These are phyloP conservation scores for Panorpa germanica DNA, from an alignment of 2,888 invertebrate species.

Conservation along the genomic window DNA sequence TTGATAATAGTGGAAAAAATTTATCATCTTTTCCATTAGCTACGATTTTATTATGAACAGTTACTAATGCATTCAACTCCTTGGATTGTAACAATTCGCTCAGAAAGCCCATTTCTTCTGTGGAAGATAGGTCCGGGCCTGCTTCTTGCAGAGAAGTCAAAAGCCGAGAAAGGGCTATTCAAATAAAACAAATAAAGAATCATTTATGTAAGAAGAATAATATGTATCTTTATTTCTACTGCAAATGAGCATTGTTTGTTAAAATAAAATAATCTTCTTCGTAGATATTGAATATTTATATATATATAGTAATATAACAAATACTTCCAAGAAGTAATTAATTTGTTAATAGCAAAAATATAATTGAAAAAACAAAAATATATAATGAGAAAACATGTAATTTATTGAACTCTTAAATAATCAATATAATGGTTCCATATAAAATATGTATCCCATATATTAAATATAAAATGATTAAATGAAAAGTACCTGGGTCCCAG, in stretches of 20 bases:
- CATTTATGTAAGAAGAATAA: too few relatives aligned
- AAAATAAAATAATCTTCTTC: too few relatives aligned
- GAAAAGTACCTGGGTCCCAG: slow-evolving; percentile 24
- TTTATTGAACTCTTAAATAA: too few relatives aligned
- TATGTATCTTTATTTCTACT: too few relatives aligned
- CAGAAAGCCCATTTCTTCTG: slow-evolving; percentile 73
- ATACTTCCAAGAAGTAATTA: slow-evolving; percentile 1
- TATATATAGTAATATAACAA: too few relatives aligned
- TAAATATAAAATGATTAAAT: neutral
- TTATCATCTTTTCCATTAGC: slow-evolving; percentile 70
- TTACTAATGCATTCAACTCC: slow-evolving; percentile 75
- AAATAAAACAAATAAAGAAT: slow-evolving; percentile 10
- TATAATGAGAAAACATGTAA: neutral
- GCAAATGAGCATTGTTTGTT: too few relatives aligned
- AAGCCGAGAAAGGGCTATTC: slow-evolving; percentile 59
- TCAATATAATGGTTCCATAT: too few relatives aligned
- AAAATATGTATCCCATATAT: too few relatives aligned
- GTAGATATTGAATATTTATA: too few relatives aligned
- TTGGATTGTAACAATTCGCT: slow-evolving; percentile 69
- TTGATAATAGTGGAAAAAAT: slow-evolving; percentile 66
- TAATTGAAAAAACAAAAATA: neutral
- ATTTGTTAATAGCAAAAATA: neutral
- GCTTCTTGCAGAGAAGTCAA: slow-evolving; percentile 69
- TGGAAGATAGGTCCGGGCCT: slow-evolving; percentile 46
- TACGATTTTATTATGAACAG: slow-evolving; percentile 77